Conservation (phyloP, 2,113 vertebrate species). For the Gila orcuttii region DNA sequence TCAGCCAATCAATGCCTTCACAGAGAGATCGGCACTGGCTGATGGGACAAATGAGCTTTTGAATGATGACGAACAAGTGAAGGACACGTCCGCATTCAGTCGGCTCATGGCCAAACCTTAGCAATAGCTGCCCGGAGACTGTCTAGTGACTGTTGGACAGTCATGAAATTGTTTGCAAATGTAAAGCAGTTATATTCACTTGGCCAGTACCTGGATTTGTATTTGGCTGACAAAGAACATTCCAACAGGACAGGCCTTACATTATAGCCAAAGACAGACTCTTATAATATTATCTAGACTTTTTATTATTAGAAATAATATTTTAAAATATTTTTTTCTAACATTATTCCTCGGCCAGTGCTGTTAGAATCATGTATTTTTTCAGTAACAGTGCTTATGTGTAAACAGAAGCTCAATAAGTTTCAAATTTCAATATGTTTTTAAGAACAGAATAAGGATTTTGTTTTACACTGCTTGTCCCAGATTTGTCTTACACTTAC, state of each 20-base stretch:
- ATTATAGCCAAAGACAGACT: background rate
- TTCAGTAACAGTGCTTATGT: background rate
- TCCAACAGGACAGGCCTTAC: background rate
- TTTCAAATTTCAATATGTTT: slow-evolving; percentile 14
- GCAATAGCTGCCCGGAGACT: slow-evolving; percentile 57
- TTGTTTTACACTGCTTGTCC: slow-evolving; percentile 43
- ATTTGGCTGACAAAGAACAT: background rate
- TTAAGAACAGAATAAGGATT: slow-evolving; percentile 34
- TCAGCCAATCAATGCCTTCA: slow-evolving; percentile 62
- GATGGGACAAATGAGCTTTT: slow-evolving; percentile 55
- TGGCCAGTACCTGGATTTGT: background rate
- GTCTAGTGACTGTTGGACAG: slow-evolving; percentile 45
- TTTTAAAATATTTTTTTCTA: background rate
- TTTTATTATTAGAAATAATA: background rate
- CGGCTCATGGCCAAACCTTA: slow-evolving; percentile 61
- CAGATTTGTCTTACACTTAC: slow-evolving; percentile 22
- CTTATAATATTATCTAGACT: background rate
- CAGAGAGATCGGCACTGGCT: slow-evolving; percentile 57
- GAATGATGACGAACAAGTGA: slow-evolving; percentile 51
- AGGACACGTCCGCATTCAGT: slow-evolving; percentile 46
- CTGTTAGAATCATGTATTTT: background rate
- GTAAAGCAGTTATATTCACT: background rate
- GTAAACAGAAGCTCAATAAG: background rate
- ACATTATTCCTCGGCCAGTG: background rate
- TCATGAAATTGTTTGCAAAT: background rate